Percentiles rank a stretch among this genome's conserved stretches.
phyloP scores from a whole-genome alignment of 2,888 invertebrate genomes.

The Siphlonurus alternatus region DNA sequence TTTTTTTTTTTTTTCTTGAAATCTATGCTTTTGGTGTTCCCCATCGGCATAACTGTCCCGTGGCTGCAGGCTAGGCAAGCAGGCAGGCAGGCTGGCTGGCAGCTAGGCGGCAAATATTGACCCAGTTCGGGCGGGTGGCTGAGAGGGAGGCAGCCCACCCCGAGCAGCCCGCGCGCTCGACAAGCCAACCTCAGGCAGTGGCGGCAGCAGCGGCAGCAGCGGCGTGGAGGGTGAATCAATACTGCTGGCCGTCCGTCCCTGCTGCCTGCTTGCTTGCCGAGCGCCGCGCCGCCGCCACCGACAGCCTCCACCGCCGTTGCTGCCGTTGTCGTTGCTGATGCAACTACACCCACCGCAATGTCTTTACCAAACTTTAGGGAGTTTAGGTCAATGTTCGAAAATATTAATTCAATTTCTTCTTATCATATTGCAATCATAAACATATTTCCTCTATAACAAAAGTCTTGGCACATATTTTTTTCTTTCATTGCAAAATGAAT shows the following conservation, averaged over 20 bases:
- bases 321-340: background rate
- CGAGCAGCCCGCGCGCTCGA: background rate
- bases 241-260: background rate
- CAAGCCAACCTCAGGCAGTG: background rate
- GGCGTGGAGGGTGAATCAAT: conserved; percentile 1
- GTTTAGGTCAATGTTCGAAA: background rate
- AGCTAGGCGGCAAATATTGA: conserved; percentile 4
- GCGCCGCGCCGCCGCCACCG: background rate
- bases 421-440: too few relatives aligned
- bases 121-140: background rate
- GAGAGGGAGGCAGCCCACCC: too few relatives aligned
- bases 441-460: too few relatives aligned
- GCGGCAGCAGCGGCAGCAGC: background rate
- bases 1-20: background rate
- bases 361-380: background rate
- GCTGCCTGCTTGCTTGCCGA: background rate
- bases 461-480: too few relatives aligned
- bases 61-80: too few relatives aligned
- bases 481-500: too few relatives aligned
- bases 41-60: background rate
- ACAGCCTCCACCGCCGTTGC: background rate
- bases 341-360: background rate
- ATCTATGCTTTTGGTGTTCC: background rate
- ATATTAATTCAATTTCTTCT: too few relatives aligned
- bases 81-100: background rate